Base-by-base conservation (phyloP, 2,797 vertebrate species). In the Labeo calbasu region DNA sequence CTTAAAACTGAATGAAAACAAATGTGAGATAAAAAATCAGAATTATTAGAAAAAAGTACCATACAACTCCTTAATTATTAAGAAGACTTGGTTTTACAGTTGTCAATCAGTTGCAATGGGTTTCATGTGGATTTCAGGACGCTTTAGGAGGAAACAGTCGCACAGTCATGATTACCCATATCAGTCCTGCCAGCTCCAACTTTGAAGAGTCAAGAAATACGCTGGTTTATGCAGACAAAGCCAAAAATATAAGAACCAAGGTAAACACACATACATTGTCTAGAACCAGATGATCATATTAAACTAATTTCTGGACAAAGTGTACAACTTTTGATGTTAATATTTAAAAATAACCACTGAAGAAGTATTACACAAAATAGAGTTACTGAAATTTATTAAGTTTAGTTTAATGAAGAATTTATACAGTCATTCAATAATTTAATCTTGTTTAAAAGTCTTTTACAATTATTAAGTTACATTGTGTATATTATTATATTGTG, bases 141-240 rank as follows among this genome's bases (percentile, higher is more conserved):
- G 97, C 97, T 0, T 86, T 99, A 43, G 96, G 97, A 0, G 97
- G 97, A 25, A 97, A 98, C 91, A 97, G 97, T 88, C 94, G 94
- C 36, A 98, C 97, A 0, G 97, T 98, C 86, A 99, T 99, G 97
- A 98, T 99, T 0, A 97, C 97, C 53, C 97, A 98, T 86, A 98
- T 98, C 72, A 97, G 97, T 90, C 97, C 97, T 0, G 97, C 97
- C 43, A 97, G 96, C 48, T 89, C 92, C 4, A 96, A 96, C 48
- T 98, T 98, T 3, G 96, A 98, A 88, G 97, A 98, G 90, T 98
- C 97, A 3, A 94, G 96, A 25, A 97, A 97, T 92, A 98, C 97
- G 0, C 93, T 99, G 88, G 89, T 95, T 11, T 98, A 98, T 0
- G 97, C 97, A 0, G 95, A 97, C 92, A 95, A 96, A 84, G 96